Evolutionary conservation across 2,888 invertebrate species (phyloP).

Genomic region (Hybos culiciformis): DNA sequence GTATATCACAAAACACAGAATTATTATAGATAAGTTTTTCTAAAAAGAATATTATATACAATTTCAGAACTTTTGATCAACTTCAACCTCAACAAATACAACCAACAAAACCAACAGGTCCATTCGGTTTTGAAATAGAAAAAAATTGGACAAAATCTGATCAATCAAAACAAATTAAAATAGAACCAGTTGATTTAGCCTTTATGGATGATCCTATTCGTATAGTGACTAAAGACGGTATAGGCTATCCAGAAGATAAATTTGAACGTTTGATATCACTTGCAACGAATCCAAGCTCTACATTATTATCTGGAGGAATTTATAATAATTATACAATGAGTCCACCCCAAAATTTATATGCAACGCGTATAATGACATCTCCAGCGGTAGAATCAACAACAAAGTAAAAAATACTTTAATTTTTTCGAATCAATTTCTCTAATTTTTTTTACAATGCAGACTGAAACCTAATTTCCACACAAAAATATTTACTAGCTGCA

Average conservation of each 20-base stretch:
- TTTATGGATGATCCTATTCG: constrained; percentile 38
- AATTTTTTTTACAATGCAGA: no score
- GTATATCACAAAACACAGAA: no score
- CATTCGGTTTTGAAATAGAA: constrained; percentile 63
- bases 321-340: constrained; percentile 25
- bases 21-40: no score
- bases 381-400: no score
- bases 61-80: constrained; percentile 31
- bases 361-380: no score
- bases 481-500: no score
- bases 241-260: constrained; percentile 32
- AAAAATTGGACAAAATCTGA: constrained; percentile 33
- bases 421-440: no score
- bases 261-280: constrained; percentile 28
- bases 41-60: no score
- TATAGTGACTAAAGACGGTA: constrained; percentile 40
- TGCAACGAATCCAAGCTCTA: constrained; percentile 21
- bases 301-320: constrained; percentile 16
- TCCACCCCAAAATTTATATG: constrained; percentile 24
- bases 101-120: constrained; percentile 49
- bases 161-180: constrained; percentile 35
- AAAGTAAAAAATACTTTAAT: no score
- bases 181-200: constrained; percentile 28
- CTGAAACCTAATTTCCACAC: no score
- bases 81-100: constrained; percentile 33